Evolutionary conservation across 1,140 invertebrate species (phyloP), one percentile per base, ranked within the genome.

Genomic region (Pteromalus puparum): DNA sequence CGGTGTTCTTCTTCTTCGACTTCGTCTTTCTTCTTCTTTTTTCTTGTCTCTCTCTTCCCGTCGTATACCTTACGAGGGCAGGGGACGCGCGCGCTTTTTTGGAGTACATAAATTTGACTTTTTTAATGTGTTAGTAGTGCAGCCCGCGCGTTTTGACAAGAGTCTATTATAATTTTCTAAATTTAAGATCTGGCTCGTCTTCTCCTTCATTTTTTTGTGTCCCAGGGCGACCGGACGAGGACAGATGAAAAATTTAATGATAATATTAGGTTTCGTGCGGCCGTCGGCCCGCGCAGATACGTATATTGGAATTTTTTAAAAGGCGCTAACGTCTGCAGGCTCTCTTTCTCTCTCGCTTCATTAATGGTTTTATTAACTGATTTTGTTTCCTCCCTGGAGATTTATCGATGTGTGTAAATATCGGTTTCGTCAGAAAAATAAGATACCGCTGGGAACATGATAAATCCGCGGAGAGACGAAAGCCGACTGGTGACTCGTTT

Each of bases 101-200:
- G 28, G 83, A 85, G 65, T 82, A 82, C 84, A 85, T 85, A 85
- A 85, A 85, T 85, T 85, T 85, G 30, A 73, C 80, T 78, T 78
- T 85, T 85, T 85, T 85, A 82, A 82, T 82, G 73, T 68, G 81
- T 53, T 76, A 76, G 81, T 82, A 61, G 21, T 61, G 53, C 53
- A 61, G n/a, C 53, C 53, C n/a, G 30, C 77, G 79, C 65, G 15
- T 82, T 76, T 85, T 82, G 84, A 85, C 84, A 85, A 85, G 84
- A 85, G 84, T 85, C 78, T 85, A 85, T 85, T 85, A 85, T 85
- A 61, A 76, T 82, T 85, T 85, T 85, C 79, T 65, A 85, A 85
- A 81, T 85, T 84, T 84, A 84, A 81, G 70, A 81, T 81, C 82
- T n/a, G 28, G 65, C 30, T 82, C 30, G 18, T 24, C 15, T 15